Percentiles rank a stretch among this genome's conserved stretches.
phyloP scores from a whole-genome alignment of 2,797 vertebrate genomes.

The Diplodus puntazzo region DNA sequence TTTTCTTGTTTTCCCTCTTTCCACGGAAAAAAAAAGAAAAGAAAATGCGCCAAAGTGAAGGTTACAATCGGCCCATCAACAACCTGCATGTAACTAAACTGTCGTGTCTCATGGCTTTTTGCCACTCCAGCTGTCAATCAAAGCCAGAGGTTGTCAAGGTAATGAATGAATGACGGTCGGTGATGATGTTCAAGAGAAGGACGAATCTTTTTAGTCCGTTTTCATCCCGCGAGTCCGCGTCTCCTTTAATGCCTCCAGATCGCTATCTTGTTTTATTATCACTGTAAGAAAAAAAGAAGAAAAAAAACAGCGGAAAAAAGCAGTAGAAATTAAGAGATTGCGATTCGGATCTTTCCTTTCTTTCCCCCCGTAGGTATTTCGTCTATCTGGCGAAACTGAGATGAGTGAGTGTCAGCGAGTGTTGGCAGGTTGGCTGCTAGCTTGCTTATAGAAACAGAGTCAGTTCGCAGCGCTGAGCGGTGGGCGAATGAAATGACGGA shows the following conservation, averaged over 20 bases:
- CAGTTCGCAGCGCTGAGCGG: conserved; percentile 97
- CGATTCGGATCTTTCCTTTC: conserved; percentile 88
- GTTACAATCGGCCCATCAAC: conserved; percentile 98
- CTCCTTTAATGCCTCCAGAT: conserved; percentile 92
- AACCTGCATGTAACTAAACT: conserved; percentile 99
- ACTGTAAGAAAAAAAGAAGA: conserved; percentile 54
- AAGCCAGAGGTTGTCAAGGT: conserved; percentile 99
- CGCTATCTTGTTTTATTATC: conserved; percentile 90
- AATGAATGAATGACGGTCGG: conserved; percentile 99
- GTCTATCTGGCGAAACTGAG: conserved; percentile 91
- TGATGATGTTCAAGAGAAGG: conserved; percentile 97
- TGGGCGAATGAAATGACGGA: conserved; percentile 99
- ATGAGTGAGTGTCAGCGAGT: conserved; percentile 99
- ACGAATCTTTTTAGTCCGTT: conserved; percentile 96
- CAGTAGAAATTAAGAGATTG: conserved; percentile 87
- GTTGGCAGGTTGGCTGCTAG: conserved; percentile 99
- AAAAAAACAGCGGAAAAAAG: conserved; percentile 54
- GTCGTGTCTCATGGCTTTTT: conserved; percentile 99
- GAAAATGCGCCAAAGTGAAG: conserved; percentile 93
- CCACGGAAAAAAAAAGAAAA: conserved; percentile 83
- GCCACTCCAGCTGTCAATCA: conserved; percentile 99
- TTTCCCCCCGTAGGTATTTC: conserved; percentile 88
- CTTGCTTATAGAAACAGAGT: conserved; percentile 97
- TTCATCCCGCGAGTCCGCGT: conserved; percentile 95
- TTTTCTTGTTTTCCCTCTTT: conserved; percentile 88